Evolutionary conservation across 2,797 vertebrate species (phyloP).

Genomic region (Ataeniobius toweri): DNA sequence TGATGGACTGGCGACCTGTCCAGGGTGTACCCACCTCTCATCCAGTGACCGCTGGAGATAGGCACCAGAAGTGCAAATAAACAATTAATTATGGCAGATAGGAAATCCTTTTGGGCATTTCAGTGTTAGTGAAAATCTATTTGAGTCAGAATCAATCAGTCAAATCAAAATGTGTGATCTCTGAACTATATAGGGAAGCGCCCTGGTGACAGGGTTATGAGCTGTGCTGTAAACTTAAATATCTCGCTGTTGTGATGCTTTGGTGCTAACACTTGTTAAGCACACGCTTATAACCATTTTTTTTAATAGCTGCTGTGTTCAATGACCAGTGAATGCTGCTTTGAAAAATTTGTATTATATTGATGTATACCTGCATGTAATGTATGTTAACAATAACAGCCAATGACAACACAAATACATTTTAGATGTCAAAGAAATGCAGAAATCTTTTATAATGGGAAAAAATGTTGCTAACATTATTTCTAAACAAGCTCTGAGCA

Average conservation of each 20-base stretch:
- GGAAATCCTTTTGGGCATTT: not conserved
- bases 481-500: constrained; percentile 50
- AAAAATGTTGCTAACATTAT: constrained; percentile 63
- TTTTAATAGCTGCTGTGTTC: not conserved
- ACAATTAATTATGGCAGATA: not conserved
- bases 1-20: too few relatives aligned
- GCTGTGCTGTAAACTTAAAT: not conserved
- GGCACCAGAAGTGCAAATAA: too few relatives aligned
- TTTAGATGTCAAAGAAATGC: constrained; percentile 59
- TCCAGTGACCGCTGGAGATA: too few relatives aligned
- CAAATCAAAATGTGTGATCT: not conserved
- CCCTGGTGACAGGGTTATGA: not conserved
- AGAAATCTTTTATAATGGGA: constrained; percentile 44
- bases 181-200: not conserved
- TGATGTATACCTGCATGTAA: constrained; percentile 78
- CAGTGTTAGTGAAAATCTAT: not conserved
- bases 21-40: not conserved
- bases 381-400: constrained; percentile 77
- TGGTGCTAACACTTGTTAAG: not conserved
- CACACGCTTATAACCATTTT: not conserved
- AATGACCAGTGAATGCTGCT: constrained; percentile 11
- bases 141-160: not conserved
- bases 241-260: not conserved
- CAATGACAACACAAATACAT: constrained; percentile 51
- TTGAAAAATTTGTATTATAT: constrained; percentile 76